These are phyloP conservation scores for Numenius arquata DNA, from an alignment of 2,113 vertebrate species.

Conservation along the genomic window DNA sequence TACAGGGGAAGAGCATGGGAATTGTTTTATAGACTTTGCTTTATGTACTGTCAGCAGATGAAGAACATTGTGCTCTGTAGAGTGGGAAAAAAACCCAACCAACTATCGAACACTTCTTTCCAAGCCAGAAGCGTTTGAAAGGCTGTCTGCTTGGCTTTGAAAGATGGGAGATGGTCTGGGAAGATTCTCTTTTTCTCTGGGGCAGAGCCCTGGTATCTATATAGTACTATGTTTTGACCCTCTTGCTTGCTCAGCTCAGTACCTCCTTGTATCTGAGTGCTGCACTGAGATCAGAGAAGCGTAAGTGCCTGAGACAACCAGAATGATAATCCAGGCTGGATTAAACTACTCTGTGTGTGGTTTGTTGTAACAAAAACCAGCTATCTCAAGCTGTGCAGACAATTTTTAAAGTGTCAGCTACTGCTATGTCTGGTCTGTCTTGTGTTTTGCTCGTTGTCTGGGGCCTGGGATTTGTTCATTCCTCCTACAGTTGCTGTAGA, in stretches of 20 bases:
- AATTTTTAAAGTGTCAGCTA: not conserved
- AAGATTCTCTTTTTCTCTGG: not conserved
- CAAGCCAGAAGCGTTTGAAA: not conserved
- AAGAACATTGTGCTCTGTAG: not conserved
- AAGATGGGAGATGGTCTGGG: not conserved
- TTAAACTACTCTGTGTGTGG: not conserved
- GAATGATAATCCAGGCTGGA: not conserved
- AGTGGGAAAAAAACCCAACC: not conserved
- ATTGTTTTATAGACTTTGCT: not conserved
- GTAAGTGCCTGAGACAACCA: not conserved
- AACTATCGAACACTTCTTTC: not conserved
- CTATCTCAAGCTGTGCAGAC: not conserved
- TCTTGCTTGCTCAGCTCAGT: not conserved
- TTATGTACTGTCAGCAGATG: not conserved
- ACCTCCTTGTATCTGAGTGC: not conserved
- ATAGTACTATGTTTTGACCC: not conserved
- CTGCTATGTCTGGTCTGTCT: not conserved
- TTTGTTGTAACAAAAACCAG: not conserved
- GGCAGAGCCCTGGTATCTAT: not conserved
- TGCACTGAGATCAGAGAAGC: not conserved
- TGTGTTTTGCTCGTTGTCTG: not conserved
- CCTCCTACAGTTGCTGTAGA: not conserved
- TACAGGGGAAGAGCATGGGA: fast-evolving
- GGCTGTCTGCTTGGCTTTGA: not conserved
- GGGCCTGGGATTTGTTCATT: not conserved